phyloP scores from a whole-genome alignment of 1,140 invertebrate species.

The Eupristina koningsbergeri region DNA sequence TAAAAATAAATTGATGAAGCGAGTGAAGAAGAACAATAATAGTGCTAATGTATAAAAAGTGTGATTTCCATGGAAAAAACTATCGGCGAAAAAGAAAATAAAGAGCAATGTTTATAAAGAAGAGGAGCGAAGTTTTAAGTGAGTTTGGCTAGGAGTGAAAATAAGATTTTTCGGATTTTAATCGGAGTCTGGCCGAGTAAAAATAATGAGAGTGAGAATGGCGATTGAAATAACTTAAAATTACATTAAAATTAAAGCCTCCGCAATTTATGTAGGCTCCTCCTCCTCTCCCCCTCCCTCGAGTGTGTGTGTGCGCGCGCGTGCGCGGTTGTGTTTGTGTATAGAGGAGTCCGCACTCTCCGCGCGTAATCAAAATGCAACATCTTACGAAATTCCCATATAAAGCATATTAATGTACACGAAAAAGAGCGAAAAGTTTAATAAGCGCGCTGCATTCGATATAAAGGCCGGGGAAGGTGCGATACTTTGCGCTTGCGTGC shows the following conservation, averaged over 20 bases:
- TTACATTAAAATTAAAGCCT: slow-evolving; percentile 37
- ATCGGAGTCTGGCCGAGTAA: not conserved
- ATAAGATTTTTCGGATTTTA: slow-evolving; percentile 2
- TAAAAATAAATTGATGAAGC: too few relatives aligned
- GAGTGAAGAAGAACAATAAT: too few relatives aligned
- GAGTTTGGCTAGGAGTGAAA: not conserved
- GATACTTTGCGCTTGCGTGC: not conserved
- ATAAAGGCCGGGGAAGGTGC: not conserved
- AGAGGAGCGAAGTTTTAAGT: not conserved
- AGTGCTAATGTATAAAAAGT: too few relatives aligned
- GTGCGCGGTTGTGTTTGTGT: too few relatives aligned
- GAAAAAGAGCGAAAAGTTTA: slow-evolving; percentile 37
- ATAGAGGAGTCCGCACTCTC: not conserved
- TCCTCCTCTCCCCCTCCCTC: too few relatives aligned
- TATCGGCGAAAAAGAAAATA: too few relatives aligned
- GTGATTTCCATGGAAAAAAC: too few relatives aligned
- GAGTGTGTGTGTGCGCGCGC: not conserved
- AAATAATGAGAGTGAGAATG: slow-evolving; percentile 12
- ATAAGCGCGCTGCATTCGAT: not conserved
- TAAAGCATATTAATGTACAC: not conserved
- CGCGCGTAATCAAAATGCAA: slow-evolving; percentile 12
- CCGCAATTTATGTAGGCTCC: not conserved
- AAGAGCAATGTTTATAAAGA: not conserved
- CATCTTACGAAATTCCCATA: slow-evolving; percentile 25
- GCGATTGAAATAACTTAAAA: slow-evolving; percentile 16